These are phyloP conservation scores for Aptenodytes forsteri DNA, from an alignment of 2,113 vertebrate genomes.

Conservation along the genomic window DNA sequence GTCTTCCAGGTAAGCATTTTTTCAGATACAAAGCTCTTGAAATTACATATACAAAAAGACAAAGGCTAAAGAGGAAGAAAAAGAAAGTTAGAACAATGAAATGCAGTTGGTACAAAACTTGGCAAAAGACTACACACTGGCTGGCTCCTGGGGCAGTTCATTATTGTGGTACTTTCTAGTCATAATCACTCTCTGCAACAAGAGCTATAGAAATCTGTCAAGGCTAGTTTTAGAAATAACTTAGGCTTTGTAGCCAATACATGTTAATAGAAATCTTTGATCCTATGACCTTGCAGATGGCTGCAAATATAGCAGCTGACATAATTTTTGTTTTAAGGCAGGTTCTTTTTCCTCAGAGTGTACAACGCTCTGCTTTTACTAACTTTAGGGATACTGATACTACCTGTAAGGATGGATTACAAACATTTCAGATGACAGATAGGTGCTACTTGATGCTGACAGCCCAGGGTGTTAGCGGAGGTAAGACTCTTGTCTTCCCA, in stretches of 20 bases:
- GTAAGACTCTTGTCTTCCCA: neutral
- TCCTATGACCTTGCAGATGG: neutral
- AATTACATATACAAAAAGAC: neutral
- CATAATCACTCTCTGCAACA: neutral
- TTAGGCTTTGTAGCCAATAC: neutral
- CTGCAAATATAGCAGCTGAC: neutral
- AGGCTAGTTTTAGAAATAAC: neutral
- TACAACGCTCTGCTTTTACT: neutral
- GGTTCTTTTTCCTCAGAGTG: neutral
- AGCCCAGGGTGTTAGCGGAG: fast-evolving
- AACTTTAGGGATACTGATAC: neutral
- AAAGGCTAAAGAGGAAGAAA: neutral
- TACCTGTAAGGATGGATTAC: neutral
- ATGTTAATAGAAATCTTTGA: neutral
- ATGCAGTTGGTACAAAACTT: neutral
- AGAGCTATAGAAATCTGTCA: neutral
- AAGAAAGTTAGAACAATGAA: neutral
- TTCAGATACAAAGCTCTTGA: neutral
- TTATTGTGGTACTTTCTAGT: neutral
- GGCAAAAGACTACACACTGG: neutral
- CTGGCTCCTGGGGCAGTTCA: neutral
- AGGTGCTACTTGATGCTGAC: neutral
- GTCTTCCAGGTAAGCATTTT: neutral
- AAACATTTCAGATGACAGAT: neutral
- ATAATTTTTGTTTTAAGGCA: neutral